Evolutionary conservation across 2,113 vertebrate genomes (phyloP).

Genomic region (Hippocampus mohnikei): DNA sequence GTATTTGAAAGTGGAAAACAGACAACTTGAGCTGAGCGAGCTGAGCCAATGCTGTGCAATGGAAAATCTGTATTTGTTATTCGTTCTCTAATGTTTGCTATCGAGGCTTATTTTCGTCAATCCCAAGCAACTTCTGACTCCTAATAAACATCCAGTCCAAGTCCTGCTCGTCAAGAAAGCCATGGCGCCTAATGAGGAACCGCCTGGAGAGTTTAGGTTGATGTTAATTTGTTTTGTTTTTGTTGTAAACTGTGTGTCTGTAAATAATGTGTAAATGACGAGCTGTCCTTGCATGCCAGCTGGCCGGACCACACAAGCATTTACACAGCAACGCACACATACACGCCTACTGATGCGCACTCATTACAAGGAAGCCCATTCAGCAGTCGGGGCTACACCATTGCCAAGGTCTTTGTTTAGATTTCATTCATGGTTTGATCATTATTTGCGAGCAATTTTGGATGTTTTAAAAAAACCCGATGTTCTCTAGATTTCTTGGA

Average conservation of each 20-base stretch:
- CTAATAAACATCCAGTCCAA: conserved; percentile 22
- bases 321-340: conserved; percentile 24
- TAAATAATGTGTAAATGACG: conserved; percentile 59
- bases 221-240: conserved; percentile 58
- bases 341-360: conserved; percentile 15
- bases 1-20: not conserved
- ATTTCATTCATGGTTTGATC: conserved; percentile 43
- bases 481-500: conserved; percentile 22
- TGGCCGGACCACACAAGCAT: conserved; percentile 39
- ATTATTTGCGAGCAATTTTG: conserved; percentile 40
- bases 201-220: conserved; percentile 20
- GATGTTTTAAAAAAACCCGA: conserved; percentile 12
- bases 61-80: not conserved
- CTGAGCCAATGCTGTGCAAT: not conserved
- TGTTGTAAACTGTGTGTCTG: conserved; percentile 59
- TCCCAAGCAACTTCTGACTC: conserved; percentile 28
- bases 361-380: conserved; percentile 47
- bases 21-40: not conserved
- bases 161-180: conserved; percentile 15
- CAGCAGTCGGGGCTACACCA: conserved; percentile 18
- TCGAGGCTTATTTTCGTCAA: conserved; percentile 4
- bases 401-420: conserved; percentile 57
- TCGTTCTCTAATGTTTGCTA: not conserved
- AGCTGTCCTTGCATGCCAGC: conserved; percentile 33
- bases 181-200: conserved; percentile 46